Evolutionary conservation across 2,113 vertebrate species (phyloP).

Genomic region (Epinephelus fuscoguttatus): DNA sequence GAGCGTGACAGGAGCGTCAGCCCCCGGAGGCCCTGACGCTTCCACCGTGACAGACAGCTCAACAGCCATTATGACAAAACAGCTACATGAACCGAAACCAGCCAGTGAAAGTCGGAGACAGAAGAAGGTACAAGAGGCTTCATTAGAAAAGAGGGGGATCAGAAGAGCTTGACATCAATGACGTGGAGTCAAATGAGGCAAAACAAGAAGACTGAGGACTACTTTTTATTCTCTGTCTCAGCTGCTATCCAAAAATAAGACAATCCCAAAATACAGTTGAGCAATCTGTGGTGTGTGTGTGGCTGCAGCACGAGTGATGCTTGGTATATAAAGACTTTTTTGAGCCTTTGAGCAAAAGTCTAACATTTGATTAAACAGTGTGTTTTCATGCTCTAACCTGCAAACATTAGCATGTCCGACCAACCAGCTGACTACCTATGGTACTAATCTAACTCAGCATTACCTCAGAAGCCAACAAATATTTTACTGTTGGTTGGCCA

Average conservation of each 20-base stretch:
- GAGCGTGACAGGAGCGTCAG: conserved; percentile 44
- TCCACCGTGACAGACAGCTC: conserved; percentile 57
- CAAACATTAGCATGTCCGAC: not conserved
- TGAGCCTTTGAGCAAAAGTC: not conserved
- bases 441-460: not conserved
- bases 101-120: conserved; percentile 41
- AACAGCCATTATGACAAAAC: conserved; percentile 50
- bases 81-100: conserved; percentile 39
- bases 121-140: not conserved
- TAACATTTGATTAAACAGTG: too few species aligned
- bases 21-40: conserved; percentile 31
- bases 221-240: not conserved
- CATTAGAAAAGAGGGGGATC: not conserved
- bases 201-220: not conserved
- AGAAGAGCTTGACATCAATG: conserved; percentile 13
- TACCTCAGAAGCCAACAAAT: not conserved
- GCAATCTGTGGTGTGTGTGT: not conserved
- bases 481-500: not conserved
- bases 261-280: not conserved
- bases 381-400: not conserved
- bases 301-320: not conserved
- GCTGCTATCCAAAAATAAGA: not conserved
- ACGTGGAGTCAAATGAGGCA: conserved; percentile 14
- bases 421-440: not conserved
- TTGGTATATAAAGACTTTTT: not conserved